A percentile compares a stretch with the other conserved stretches of the same genome.
phyloP scores from a whole-genome alignment of 2,113 vertebrate genomes.

The Hyaena hyaena region DNA sequence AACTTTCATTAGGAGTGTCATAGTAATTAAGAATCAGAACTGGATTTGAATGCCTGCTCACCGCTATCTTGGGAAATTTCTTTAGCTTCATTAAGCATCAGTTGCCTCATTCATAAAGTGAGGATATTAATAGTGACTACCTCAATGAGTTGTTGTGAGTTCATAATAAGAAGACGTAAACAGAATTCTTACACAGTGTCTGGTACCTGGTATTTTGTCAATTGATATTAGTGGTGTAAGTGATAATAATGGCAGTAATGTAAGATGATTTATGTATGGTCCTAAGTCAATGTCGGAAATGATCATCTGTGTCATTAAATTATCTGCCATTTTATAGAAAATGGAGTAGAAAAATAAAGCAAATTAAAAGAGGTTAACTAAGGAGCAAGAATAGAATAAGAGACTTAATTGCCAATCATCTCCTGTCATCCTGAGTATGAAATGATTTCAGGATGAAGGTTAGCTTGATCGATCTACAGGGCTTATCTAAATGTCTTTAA shows the following conservation, averaged over 20 bases:
- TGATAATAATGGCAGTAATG: not conserved
- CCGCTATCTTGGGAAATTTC: constrained; percentile 30
- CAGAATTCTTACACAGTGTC: not conserved
- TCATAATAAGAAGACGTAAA: constrained; percentile 9
- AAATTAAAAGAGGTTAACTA: constrained; percentile 21
- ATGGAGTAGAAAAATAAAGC: not conserved
- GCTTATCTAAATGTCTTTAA: constrained; percentile 71
- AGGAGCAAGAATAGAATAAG: constrained; percentile 12
- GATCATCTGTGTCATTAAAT: not conserved
- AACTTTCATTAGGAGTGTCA: constrained; percentile 24
- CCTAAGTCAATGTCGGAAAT: not conserved
- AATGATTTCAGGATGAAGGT: constrained; percentile 31
- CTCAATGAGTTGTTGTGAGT: not conserved
- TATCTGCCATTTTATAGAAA: not conserved
- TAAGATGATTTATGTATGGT: not conserved
- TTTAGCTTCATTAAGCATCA: constrained; percentile 61
- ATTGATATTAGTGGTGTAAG: not conserved
- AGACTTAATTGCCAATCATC: constrained; percentile 48
- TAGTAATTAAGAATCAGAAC: constrained; percentile 61
- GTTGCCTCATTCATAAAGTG: constrained; percentile 64
- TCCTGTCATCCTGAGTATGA: not conserved
- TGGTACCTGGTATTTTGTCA: not conserved
- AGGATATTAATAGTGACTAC: constrained; percentile 55
- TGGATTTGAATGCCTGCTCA: constrained; percentile 48
- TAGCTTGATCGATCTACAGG: constrained; percentile 3